Base-by-base conservation (phyloP, 2,888 invertebrate genomes). In the Rhagonycha lutea region DNA sequence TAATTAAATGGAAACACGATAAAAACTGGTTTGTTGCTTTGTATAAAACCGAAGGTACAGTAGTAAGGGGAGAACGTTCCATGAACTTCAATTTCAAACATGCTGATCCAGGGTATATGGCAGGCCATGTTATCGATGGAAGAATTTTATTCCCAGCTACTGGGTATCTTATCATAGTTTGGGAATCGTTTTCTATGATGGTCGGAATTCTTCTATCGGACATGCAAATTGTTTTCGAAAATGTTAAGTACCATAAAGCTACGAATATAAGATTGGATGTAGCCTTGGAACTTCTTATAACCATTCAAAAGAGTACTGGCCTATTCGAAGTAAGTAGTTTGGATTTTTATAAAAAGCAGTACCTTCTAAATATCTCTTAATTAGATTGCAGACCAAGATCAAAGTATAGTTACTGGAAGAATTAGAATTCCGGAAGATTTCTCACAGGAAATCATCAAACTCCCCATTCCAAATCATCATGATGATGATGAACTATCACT, bases 1-100 rank as follows among this genome's bases (percentile, higher is more conserved):
- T 94, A 2, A 91, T 98, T n/a, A 92, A 92, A 79, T 98, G 98
- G 97, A 95, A 98, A 81, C 97, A 98, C 83, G 90, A 91, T 14
- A 92, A 92, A 77, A 92, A 94, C 77, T 95, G 94, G 94, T 89
- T 91, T 81, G 93, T 94, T 0, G 92, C 93, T 0, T 91, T 91
- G 67, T 94, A 92, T 84, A 91, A 90, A 80, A 91, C 91, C 62
- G 91, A 92, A 85, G 92, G 92, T 83, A 92, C 92, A 81, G 91
- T 92, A 83, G 91, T 91, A 74, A 92, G 92, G 29, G 92, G 93
- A 0, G 94, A 94, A 81, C 89, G 93, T 67, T 88, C 89, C 0
- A 90, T 93, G 18, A 86, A 89, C 23, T 88, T 94, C 81, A 89
- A 91, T 18, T 88, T 93, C 4, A 86, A 87, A 0, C 92, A 93